Evolutionary conservation across 2,113 vertebrate genomes (phyloP), one percentile per base, ranked within the genome.

Genomic region (Brachyhypopomus gauderio): DNA sequence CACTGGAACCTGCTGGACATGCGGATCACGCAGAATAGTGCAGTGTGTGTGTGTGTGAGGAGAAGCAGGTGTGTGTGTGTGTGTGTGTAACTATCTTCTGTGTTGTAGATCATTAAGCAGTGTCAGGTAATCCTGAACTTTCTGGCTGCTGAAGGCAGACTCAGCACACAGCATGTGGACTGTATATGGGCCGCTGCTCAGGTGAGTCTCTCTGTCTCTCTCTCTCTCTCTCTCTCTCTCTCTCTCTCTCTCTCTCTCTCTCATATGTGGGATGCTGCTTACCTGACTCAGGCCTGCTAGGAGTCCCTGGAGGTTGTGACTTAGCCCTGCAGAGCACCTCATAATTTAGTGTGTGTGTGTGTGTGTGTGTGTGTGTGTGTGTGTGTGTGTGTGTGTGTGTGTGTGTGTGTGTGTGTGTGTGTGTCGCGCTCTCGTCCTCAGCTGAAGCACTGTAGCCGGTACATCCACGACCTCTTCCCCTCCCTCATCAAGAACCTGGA

Each of bases 101-200:
- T 88, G 76, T 72, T 92, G 58, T 91, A 99, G 97, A 99, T 99
- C 93, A 99, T 99, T 90, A 99, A 99, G 88, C 98, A 99, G 92
- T 99, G 98, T 93, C 98, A 99, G 92, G 98, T 99, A 86, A 99
- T 99, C 93, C 94, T 99, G 90, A 99, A 99, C 91, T 99, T 99
- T 89, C 92, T 99, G 88, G 98, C 98, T 86, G 97, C 98, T 48
- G 98, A 99, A 87, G 97, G 98, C 36, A 94, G 97, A 75, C 93
- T 99, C 80, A 99, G 97, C 90, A 99, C 98, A 67, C 98, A 97
- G 85, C 97, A 99, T 72, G 96, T 97, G 88, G 98, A 99, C 91
- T 99, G 98, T 87, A 99, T 99, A 87, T 99, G 98, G 98, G 97
- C 96, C 59, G 98, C 97, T 81, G 98, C 98, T 89, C 98, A 99